Conservation (phyloP, 2,113 vertebrate species). For the Phrynocephalus versicolor region DNA sequence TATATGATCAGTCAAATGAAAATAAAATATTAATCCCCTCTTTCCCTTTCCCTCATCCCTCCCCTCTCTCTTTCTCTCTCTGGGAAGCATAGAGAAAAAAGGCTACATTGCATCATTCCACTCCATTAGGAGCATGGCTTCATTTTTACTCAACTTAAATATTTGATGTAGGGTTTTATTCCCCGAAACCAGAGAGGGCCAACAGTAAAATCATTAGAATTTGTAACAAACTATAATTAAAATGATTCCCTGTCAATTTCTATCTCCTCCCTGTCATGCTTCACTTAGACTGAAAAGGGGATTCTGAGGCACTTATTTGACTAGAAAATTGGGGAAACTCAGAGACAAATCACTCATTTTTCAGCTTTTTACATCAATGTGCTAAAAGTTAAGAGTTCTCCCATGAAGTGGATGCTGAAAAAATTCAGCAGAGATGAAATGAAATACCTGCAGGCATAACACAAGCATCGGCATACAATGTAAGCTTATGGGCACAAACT, state of each 20-base stretch:
- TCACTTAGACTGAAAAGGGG: background rate
- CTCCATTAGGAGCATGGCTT: background rate
- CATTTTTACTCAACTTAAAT: conserved; percentile 14
- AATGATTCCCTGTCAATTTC: conserved; percentile 2
- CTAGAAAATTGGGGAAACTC: conserved; percentile 17
- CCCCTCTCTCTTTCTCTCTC: conserved; percentile 39
- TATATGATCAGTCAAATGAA: conserved; percentile 46
- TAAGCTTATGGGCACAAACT: too few species aligned
- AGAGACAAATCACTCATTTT: background rate
- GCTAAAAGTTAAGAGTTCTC: too few species aligned
- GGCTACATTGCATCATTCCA: background rate
- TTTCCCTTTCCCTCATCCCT: conserved; percentile 17
- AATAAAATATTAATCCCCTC: conserved; percentile 45
- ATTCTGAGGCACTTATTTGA: background rate
- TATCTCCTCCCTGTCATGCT: background rate
- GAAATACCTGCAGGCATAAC: background rate
- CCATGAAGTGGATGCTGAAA: background rate
- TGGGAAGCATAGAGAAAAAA: conserved; percentile 33
- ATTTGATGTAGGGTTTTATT: background rate
- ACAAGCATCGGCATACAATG: background rate
- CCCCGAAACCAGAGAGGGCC: background rate
- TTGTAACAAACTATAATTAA: conserved; percentile 3
- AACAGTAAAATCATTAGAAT: conserved; percentile 1
- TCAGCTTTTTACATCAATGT: background rate
- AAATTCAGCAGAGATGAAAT: background rate